Conservation (phyloP, 1,140 invertebrate species). For the Spodoptera litura region DNA sequence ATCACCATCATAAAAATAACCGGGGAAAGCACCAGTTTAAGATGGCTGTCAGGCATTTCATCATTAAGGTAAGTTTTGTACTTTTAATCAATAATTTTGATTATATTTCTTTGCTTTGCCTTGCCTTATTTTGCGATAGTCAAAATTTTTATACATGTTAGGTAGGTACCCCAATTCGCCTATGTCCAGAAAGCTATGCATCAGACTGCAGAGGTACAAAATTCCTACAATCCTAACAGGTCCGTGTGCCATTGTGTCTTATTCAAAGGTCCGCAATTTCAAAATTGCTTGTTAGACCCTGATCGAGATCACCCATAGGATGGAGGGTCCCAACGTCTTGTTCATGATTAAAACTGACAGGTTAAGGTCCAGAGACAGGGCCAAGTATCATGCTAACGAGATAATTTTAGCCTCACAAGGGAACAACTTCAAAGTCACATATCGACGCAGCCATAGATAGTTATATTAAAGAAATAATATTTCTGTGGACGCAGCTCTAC, state of each 20-base stretch:
- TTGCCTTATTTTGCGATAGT: neutral
- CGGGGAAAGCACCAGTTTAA: slow-evolving; percentile 8
- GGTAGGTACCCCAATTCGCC: no score
- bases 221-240: no score
- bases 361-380: slow-evolving; percentile 11
- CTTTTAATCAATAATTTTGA: neutral
- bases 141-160: no score
- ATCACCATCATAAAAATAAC: slow-evolving; percentile 7
- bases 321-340: slow-evolving; percentile 4
- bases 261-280: no score
- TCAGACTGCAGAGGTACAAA: no score
- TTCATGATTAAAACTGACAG: slow-evolving; percentile 22
- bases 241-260: no score
- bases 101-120: neutral
- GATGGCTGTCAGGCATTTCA: slow-evolving; percentile 49
- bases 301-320: neutral
- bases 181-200: no score
- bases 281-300: neutral
- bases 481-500: no score
- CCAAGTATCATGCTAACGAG: neutral
- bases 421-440: neutral
- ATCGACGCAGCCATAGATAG: no score
- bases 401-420: neutral
- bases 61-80: slow-evolving; percentile 48
- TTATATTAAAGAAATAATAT: no score